Percentiles rank a stretch among this genome's conserved stretches.
Conservation (phyloP, 2,797 vertebrate species). For the Thalassophryne amazonica region DNA sequence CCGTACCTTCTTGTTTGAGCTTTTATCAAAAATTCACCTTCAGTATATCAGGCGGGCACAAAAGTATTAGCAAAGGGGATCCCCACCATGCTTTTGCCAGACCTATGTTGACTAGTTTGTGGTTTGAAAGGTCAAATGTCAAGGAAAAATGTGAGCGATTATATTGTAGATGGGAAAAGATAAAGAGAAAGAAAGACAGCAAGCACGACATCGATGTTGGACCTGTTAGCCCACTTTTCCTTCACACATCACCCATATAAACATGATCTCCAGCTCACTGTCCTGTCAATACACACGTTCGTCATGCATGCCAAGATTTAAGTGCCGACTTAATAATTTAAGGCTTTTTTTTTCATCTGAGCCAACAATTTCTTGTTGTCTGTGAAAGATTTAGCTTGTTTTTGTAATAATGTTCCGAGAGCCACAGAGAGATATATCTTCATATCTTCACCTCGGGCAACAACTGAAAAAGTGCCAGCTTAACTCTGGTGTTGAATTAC, state of each 20-base stretch:
- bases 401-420: conserved; percentile 27
- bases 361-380: too few relatives aligned
- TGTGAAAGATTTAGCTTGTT: conserved; percentile 11
- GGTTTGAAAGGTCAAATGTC: background rate
- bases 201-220: conserved; percentile 24
- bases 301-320: background rate
- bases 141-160: background rate
- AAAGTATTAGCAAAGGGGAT: background rate
- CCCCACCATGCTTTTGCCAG: background rate
- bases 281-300: background rate
- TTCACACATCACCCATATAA: conserved; percentile 36
- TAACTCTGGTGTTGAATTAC: background rate
- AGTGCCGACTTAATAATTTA: conserved; percentile 8
- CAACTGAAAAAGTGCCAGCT: background rate
- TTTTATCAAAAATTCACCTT: too few relatives aligned
- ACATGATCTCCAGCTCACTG: conserved; percentile 50
- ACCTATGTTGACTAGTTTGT: background rate
- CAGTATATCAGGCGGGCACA: background rate
- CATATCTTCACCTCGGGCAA: conserved; percentile 21
- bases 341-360: too few relatives aligned
- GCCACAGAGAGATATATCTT: conserved; percentile 7
- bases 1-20: too few relatives aligned
- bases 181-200: conserved; percentile 12
- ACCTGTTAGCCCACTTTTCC: conserved; percentile 62
- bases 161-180: background rate